Percentiles rank a stretch among this genome's conserved stretches.
phyloP scores from a whole-genome alignment of 2,888 invertebrate genomes.

The Spilarctia lutea region DNA sequence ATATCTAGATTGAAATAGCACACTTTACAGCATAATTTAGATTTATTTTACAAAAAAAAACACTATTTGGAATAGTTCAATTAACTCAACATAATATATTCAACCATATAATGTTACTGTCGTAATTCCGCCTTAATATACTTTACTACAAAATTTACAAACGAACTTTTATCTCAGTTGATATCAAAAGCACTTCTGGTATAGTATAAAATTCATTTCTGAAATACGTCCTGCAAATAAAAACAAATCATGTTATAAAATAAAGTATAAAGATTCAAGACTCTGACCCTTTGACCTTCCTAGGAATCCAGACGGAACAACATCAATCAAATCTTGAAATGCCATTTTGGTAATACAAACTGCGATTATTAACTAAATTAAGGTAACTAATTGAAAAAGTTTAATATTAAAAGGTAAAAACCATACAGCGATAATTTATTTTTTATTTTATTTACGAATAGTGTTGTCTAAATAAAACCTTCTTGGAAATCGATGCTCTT shows the following conservation, averaged over 20 bases:
- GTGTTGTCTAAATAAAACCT: conserved; percentile 36
- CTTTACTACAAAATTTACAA: neutral
- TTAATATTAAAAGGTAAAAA: conserved; percentile 49
- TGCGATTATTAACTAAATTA: conserved; percentile 39
- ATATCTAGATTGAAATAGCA: no score
- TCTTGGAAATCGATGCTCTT: conserved; percentile 38
- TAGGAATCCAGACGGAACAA: conserved; percentile 42
- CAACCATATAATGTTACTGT: neutral
- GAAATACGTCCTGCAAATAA: neutral
- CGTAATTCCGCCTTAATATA: neutral
- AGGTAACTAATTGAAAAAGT: conserved; percentile 59
- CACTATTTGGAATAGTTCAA: neutral
- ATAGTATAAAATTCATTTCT: neutral
- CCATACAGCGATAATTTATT: conserved; percentile 23
- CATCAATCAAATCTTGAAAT: conserved; percentile 58
- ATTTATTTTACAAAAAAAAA: neutral
- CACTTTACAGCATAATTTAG: neutral
- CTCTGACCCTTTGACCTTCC: conserved; percentile 36
- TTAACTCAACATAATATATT: neutral
- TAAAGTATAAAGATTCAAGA: conserved; percentile 25
- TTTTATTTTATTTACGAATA: conserved; percentile 25
- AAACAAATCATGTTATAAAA: conserved; percentile 10
- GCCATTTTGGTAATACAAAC: conserved; percentile 49
- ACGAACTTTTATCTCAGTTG: neutral
- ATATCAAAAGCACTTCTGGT: neutral